These are phyloP conservation scores for Ibidorhyncha struthersii DNA, from an alignment of 2,113 vertebrate species.

Conservation along the genomic window DNA sequence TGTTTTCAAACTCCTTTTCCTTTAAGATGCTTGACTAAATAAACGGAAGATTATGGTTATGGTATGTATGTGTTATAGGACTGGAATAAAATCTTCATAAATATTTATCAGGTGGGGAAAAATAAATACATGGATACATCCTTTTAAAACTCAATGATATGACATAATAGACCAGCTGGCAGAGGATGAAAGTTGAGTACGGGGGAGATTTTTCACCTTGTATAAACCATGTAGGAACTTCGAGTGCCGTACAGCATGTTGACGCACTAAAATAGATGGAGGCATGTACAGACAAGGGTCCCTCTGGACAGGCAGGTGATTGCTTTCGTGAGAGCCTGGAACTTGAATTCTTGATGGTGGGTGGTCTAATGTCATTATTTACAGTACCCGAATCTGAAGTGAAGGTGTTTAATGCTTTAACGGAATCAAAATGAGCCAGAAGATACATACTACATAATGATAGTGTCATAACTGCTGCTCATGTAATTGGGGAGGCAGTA, in stretches of 20 bases:
- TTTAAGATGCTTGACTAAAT: conserved; percentile 2
- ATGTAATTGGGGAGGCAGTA: neutral
- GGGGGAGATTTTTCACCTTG: neutral
- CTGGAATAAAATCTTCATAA: conserved; percentile 6
- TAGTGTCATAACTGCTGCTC: neutral
- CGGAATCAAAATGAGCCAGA: neutral
- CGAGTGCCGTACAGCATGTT: fast-evolving
- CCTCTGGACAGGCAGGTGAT: neutral
- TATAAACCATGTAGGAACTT: neutral
- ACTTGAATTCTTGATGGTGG: neutral
- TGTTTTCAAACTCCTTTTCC: neutral
- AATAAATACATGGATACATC: neutral
- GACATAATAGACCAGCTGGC: neutral
- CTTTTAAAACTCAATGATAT: neutral
- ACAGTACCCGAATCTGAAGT: neutral
- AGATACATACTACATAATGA: fast-evolving
- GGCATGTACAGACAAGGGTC: neutral
- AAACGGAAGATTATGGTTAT: neutral
- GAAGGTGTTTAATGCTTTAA: neutral
- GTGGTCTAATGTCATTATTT: neutral
- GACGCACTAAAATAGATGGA: neutral
- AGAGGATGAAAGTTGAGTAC: neutral
- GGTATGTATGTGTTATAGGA: neutral
- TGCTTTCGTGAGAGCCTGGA: neutral
- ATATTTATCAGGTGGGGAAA: conserved; percentile 25